Evolutionary conservation across 2,888 invertebrate genomes (phyloP), one percentile per base, ranked within the genome.

Genomic region (Lithophane leautieri): DNA sequence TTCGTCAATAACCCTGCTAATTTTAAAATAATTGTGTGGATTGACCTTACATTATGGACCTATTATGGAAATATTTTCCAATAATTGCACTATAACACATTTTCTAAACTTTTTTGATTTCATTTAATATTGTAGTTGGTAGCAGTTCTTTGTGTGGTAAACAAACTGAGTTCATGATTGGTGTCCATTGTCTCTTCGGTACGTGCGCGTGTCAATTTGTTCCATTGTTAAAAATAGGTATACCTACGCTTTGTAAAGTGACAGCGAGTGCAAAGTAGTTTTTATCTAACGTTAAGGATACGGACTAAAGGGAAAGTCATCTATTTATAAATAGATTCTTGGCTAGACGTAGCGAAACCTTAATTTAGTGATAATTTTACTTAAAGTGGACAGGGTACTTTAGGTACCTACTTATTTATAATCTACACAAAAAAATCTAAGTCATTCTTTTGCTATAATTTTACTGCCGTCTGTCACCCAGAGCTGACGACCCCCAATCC

Each of bases 91-190:
- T 44, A 50, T 47, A 65, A 44, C 19, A 28, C 4, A n/a, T 60
- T 74, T 78, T 81, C 90, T 90, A 91, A 90, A 80, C 81, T 88
- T 83, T 85, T 90, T 91, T 91, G 90, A 92, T 92, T 92, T 91
- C 82, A 86, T 91, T 90, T 91, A 94, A 93, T 93, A 89, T 91
- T 91, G 93, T n/a, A n/a, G n/a, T 94, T 94, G 90, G 93, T 91
- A 91, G 89, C 83, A 83, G 88, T 86, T 84, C 84, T 89, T 89
- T 91, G 90, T 91, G 89, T 80, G 89, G 89, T 89, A 91, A 92
- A 92, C 94, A 94, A 94, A 94, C 94, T 90, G 92, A 88, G 90
- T 92, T 91, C 93, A 93, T 95, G 94, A 95, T 96, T 95, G 94
- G 86, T 93, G 90, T 81, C 92, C 88, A 96, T 96, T 95, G 95